Evolutionary conservation across 2,888 invertebrate genomes (phyloP), one percentile per base, ranked within the genome.

Genomic region (Carpatolechia fugitivella): DNA sequence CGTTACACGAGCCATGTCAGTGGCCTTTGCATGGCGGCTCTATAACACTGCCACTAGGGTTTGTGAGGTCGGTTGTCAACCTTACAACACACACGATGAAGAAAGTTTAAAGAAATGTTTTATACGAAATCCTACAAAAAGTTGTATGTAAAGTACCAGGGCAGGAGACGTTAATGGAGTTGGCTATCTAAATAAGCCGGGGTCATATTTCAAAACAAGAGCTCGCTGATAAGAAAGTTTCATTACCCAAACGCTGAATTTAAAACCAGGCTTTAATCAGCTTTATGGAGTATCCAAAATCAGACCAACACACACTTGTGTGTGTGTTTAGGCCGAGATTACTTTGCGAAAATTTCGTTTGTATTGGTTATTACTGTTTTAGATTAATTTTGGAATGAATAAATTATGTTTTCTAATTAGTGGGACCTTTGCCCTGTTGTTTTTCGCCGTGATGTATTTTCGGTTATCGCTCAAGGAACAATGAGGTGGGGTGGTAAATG

Each of bases 201-300:
- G 71, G 70, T 71, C 78, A 79, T 90, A 87, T 83, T 76, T 90
- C 88, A 89, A 80, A 87, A 80, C 85, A 71, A 76, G 79, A 76
- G 80, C 71, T 10, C 72, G 74, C 84, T 82, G 90, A 90, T 90
- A 90, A 90, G 86, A 82, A 88, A 88, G 82, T 89, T 90, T 88
- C 89, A 88, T 90, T 90, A 88, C 80, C 78, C 82, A 72, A 84
- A 84, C 81, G 83, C 74, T 81, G 81, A 85, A 87, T 89, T 89
- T 88, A 85, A 89, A 89, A 87, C 83, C 80, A 72, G 77, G 51
- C 80, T 81, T 85, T 88, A 86, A 88, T 88, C 84, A 85, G 84
- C 77, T 78, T 80, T 79, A 76, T 70, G 74, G 72, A 63, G 74
- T 73, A 75, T 75, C 74, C 72, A 66, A 68, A 77, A 77, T 78